Evolutionary conservation across 2,797 vertebrate species (phyloP).

Genomic region (Pelodytes ibericus): DNA sequence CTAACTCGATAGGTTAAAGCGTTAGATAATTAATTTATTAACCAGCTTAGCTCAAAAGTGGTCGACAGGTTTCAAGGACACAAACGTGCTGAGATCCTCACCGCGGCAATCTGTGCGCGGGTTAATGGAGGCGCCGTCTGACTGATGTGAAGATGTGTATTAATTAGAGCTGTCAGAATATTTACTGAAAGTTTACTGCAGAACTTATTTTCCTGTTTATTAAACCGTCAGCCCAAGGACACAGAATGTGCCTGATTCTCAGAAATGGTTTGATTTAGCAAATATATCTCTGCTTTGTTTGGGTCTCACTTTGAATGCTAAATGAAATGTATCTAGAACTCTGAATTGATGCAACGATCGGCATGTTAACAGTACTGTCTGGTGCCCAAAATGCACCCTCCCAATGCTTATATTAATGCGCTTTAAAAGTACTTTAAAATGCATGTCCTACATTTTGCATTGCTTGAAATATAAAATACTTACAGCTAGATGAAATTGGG

Average conservation of each 20-base stretch:
- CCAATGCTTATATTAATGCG: too few relatives aligned
- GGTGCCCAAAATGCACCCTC: too few relatives aligned
- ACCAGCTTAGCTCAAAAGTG: too few relatives aligned
- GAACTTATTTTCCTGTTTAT: conserved; percentile 2
- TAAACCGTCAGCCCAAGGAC: conserved; percentile 17
- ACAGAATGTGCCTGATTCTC: background rate
- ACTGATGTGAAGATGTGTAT: background rate
- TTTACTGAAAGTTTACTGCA: background rate
- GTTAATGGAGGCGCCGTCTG: conserved; percentile 1
- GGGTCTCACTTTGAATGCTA: background rate
- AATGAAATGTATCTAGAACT: background rate
- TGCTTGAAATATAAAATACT: too few relatives aligned
- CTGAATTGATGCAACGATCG: too few relatives aligned
- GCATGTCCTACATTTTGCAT: too few relatives aligned
- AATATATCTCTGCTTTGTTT: background rate
- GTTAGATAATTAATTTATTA: too few relatives aligned
- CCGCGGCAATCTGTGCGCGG: background rate
- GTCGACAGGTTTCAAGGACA: background rate
- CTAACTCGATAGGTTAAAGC: too few relatives aligned
- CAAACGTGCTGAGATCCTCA: background rate
- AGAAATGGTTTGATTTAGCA: background rate
- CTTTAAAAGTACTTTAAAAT: too few relatives aligned
- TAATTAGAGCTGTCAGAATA: background rate
- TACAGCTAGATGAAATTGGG: too few relatives aligned
- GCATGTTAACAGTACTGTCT: too few relatives aligned